These are phyloP conservation scores for Akabosia matsudoensis DNA, from an alignment of 1,140 invertebrate species.

Conservation along the genomic window DNA sequence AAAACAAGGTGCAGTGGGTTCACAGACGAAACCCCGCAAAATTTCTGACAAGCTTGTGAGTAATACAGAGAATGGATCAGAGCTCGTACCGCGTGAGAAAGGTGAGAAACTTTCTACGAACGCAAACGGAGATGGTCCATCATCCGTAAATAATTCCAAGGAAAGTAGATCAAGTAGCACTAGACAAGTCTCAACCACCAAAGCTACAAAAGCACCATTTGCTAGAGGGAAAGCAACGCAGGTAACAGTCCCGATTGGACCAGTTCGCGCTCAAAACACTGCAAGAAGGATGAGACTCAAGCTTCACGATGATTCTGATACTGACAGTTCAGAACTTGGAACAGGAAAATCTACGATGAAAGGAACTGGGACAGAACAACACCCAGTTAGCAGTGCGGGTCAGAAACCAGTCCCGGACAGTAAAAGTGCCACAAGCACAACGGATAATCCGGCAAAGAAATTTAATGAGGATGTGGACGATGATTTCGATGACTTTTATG, in stretches of 20 bases:
- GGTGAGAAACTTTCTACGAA: background rate
- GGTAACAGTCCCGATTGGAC: background rate
- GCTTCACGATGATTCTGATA: constrained; percentile 40
- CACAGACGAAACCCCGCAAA: too few species aligned
- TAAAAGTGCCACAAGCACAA: background rate
- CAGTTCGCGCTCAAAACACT: background rate
- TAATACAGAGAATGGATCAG: too few species aligned
- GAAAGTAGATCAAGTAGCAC: background rate
- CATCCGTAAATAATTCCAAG: too few species aligned
- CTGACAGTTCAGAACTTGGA: constrained; percentile 35
- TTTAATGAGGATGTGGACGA: constrained; percentile 19
- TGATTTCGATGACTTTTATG: constrained; percentile 43
- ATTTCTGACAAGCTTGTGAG: too few species aligned
- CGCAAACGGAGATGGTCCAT: too few species aligned
- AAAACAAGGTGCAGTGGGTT: too few species aligned
- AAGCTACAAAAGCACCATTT: background rate
- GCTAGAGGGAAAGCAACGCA: background rate
- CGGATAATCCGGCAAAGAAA: constrained; percentile 8
- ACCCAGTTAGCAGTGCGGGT: background rate
- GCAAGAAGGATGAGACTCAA: constrained; percentile 25
- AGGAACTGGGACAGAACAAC: background rate
- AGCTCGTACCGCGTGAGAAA: too few species aligned
- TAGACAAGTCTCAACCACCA: background rate
- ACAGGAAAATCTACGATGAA: background rate
- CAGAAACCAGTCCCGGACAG: constrained; percentile 1